These are phyloP conservation scores for Rhogogaster chlorosoma DNA, from an alignment of 2,888 invertebrate species.

Conservation along the genomic window DNA sequence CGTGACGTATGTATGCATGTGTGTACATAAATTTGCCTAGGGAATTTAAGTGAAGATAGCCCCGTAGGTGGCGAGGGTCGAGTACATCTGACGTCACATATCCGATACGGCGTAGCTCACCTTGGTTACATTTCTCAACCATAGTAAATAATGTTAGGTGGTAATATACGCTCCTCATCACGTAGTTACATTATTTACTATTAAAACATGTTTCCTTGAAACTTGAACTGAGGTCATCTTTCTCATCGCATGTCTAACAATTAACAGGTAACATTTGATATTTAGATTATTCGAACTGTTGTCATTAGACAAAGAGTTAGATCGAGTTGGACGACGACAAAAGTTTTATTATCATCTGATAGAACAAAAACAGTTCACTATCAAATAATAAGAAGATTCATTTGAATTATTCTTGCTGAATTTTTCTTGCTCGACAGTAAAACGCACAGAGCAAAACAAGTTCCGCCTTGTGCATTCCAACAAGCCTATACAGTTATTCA, in stretches of 20 bases:
- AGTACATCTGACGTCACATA: not conserved
- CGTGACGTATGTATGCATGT: too few relatives aligned
- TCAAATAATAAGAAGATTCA: not conserved
- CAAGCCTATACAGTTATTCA: not conserved
- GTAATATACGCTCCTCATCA: constrained; percentile 39
- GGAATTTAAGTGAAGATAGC: too few relatives aligned
- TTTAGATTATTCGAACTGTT: not conserved
- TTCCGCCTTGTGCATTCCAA: not conserved
- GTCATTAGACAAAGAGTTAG: not conserved
- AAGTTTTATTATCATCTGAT: not conserved
- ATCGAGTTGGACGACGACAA: not conserved
- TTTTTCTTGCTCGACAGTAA: not conserved
- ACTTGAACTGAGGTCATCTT: constrained; percentile 27
- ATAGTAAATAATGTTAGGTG: constrained; percentile 64
- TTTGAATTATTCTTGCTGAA: not conserved
- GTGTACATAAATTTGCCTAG: too few relatives aligned
- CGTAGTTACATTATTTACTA: constrained; percentile 35
- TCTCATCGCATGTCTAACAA: constrained; percentile 8
- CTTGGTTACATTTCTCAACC: constrained; percentile 23
- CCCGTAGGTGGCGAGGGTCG: too few relatives aligned
- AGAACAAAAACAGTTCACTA: not conserved
- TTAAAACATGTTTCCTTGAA: constrained; percentile 40
- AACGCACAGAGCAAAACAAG: not conserved
- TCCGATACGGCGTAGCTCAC: not conserved
- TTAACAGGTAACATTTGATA: constrained; percentile 5